These are phyloP conservation scores for Opisthocomus hoazin DNA, from an alignment of 2,113 vertebrate species.

Conservation along the genomic window DNA sequence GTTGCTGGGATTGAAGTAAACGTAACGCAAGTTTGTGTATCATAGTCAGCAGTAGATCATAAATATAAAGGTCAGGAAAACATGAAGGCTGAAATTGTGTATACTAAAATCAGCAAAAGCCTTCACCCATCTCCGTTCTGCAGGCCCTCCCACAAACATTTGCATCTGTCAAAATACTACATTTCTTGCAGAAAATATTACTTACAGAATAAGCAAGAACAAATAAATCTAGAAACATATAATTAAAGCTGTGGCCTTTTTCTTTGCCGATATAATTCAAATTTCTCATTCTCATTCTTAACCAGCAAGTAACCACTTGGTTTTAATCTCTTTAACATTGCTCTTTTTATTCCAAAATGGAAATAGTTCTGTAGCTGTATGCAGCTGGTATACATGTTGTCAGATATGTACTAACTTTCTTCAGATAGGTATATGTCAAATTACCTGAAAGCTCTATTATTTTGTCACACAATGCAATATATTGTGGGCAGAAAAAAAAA, in stretches of 20 bases:
- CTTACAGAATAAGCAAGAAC: background rate
- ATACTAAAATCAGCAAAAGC: background rate
- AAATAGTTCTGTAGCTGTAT: background rate
- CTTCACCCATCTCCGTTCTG: background rate
- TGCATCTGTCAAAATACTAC: background rate
- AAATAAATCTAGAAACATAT: background rate
- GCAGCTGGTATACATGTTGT: background rate
- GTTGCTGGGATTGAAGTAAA: background rate
- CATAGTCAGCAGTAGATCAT: background rate
- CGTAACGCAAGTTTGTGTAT: background rate
- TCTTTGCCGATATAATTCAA: background rate
- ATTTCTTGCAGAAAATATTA: background rate
- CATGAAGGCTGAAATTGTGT: background rate
- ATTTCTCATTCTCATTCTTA: background rate
- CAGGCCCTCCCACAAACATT: background rate
- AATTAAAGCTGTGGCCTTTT: background rate
- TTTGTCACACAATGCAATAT: background rate
- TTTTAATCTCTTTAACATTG: background rate
- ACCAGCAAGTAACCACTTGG: background rate
- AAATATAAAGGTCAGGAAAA: slow-evolving; percentile 1
- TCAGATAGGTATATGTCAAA: background rate
- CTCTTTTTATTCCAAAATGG: background rate
- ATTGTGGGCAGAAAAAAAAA: background rate
- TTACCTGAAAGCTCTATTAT: background rate
- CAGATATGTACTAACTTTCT: background rate